Base-by-base conservation (phyloP, 1,140 invertebrate genomes). In the Brachionus sp. region DNA sequence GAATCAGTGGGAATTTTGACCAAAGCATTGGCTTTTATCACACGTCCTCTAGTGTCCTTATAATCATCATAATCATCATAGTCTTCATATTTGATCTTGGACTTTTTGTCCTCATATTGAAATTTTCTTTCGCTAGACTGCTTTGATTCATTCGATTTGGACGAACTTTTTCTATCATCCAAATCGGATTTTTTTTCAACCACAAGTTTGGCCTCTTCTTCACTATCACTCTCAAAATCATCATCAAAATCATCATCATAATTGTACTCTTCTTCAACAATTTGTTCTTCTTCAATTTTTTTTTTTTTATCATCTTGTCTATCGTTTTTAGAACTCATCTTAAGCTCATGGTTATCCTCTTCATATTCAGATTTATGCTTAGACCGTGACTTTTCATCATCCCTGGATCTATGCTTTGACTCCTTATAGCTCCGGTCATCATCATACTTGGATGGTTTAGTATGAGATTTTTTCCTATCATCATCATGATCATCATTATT, bases 1-100 rank as follows among this genome's bases (percentile, higher is more conserved):
- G 29, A 80, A 29, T 80, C 77, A 3, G 77, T 80, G 7, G 77
- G 77, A 80, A 80, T 80, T 57, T 62, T 57, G n/a, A 80, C 77
- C 19, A 62, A 16, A 33, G 62, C 77, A 62, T 80, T 80, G 1
- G 77, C 77, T 42, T 80, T 80, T 3, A 80, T 25, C 12, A 80
- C 77, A n/a, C 42, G 16, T 23, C 42, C 42, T 46, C 25, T 75
- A 5, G 7, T 75, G 44, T 46, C 70, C 7, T 46, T 75, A 33
- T 75, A 75, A 50, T 75, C 70, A 46, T 75, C 66, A 39, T 70
- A 70, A 37, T 70, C 66, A 19, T 70, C 70, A 46, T 75, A 75
- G 12, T 75, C 42, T 3, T 75, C 70, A 46, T 75, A 75, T 25
- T 25, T 75, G 4, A 29, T 16, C 23, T 3, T 44, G 9, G 66